These are phyloP conservation scores for Philantomba maxwellii DNA, from an alignment of 2,113 vertebrate genomes.

Conservation along the genomic window DNA sequence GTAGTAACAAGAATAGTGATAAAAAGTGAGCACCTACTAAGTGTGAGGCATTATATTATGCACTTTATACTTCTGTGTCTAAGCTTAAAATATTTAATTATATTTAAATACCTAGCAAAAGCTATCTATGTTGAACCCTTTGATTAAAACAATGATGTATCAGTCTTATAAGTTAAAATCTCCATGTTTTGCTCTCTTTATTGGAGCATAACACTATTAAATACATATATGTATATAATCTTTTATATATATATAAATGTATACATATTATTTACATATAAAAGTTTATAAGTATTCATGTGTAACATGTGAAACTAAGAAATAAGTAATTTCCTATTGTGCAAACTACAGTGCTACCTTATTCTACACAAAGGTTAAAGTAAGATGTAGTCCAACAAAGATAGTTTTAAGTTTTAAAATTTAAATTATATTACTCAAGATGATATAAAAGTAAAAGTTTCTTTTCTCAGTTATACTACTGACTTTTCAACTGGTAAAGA, in stretches of 20 bases:
- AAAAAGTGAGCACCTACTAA: not conserved
- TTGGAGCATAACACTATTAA: not conserved
- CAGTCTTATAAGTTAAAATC: not conserved
- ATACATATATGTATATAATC: not conserved
- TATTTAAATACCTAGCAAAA: not conserved
- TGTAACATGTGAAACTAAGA: not conserved
- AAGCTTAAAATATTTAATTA: not conserved
- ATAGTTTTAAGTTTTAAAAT: not conserved
- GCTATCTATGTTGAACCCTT: not conserved
- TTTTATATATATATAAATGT: not conserved
- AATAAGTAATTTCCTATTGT: not conserved
- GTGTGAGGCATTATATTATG: not conserved
- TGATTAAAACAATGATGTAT: not conserved
- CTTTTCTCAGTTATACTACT: not conserved
- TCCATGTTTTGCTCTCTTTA: not conserved
- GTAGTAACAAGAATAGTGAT: not conserved
- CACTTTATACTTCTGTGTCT: not conserved
- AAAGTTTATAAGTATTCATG: not conserved
- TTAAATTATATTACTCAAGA: not conserved
- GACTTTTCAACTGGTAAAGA: not conserved
- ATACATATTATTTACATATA: not conserved
- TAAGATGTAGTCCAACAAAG: not conserved
- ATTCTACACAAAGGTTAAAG: not conserved
- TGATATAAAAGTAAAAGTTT: not conserved
- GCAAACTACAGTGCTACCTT: not conserved